These are phyloP conservation scores for Bilobella aurantiaca DNA, from an alignment of 1,140 invertebrate species.

Conservation along the genomic window DNA sequence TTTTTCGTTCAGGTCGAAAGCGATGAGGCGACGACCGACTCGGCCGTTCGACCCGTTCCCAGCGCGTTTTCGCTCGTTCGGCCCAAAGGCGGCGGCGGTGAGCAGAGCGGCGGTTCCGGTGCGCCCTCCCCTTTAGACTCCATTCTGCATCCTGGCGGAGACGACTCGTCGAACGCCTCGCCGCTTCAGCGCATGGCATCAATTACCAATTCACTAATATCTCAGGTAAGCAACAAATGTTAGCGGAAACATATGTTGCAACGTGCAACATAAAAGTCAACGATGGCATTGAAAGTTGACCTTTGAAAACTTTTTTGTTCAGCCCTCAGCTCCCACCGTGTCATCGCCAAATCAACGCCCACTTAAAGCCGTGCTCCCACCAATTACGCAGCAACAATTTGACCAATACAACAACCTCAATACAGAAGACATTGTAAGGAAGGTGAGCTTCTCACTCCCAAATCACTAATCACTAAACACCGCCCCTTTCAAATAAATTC, in stretches of 20 bases:
- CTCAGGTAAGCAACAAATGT: constrained; percentile 51
- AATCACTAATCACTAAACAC: not conserved
- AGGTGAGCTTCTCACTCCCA: constrained; percentile 45
- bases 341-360: constrained; percentile 65
- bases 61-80: constrained; percentile 73
- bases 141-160: constrained; percentile 65
- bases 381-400: constrained; percentile 97
- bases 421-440: constrained; percentile 95
- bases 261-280: not conserved
- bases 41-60: constrained; percentile 65
- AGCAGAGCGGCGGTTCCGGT: constrained; percentile 32
- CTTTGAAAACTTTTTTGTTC: constrained; percentile 36
- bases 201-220: constrained; percentile 90
- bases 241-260: not conserved
- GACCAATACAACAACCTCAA: constrained; percentile 96
- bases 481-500: too few species aligned
- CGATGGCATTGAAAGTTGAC: not conserved
- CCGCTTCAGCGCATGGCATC: constrained; percentile 94
- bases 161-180: constrained; percentile 71
- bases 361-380: constrained; percentile 87
- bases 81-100: constrained; percentile 54
- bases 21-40: constrained; percentile 31
- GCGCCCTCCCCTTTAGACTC: constrained; percentile 59
- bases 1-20: constrained; percentile 23
- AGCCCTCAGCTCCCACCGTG: constrained; percentile 63